Evolutionary conservation across 2,888 invertebrate genomes (phyloP), one percentile per base, ranked within the genome.

Genomic region (Boloria euphrosyne): DNA sequence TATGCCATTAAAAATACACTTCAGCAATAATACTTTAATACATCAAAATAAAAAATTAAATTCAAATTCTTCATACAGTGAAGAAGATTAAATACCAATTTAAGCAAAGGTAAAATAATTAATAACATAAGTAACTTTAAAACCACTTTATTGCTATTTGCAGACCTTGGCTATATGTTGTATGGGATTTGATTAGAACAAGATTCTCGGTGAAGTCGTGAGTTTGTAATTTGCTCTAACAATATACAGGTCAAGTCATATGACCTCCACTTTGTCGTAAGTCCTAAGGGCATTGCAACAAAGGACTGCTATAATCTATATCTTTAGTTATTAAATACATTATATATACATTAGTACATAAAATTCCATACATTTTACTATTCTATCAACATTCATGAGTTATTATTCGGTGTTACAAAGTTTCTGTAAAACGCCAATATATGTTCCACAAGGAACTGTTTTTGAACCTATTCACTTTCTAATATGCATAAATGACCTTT

Each of bases 221-320:
- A 65, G 65, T 61, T 43, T n/a, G 68, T 58, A 70, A 72, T 72
- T 72, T 70, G 68, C 66, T 62, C 52, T 50, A 65, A 63, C 71
- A 68, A 61, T 64, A 64, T 62, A 55, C 67, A 49, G 72, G 71
- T 72, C 71, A 68, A 62, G 60, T 59, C 18, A 46, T 49, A 62
- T 61, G 72, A 71, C 72, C 72, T 64, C 71, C 62, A 62, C 43
- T 69, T 65, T 62, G 68, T 65, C 70, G 63, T 69, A 53, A 60
- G 51, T 62, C 62, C 68, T 59, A 47, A 66, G 59, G 66, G 68
- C 68, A 63, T 62, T 53, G 57, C 47, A 52, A 57, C 64, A 64
- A 64, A 57, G 61, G 22, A 59, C 49, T 59, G 27, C 31, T 16
- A 38, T 59, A 14, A 59, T 59, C 47, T 38, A 38, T 38, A 38